Evolutionary conservation across 2,888 invertebrate genomes (phyloP), one percentile per base, ranked within the genome.

Genomic region (Cetonia aurata): DNA sequence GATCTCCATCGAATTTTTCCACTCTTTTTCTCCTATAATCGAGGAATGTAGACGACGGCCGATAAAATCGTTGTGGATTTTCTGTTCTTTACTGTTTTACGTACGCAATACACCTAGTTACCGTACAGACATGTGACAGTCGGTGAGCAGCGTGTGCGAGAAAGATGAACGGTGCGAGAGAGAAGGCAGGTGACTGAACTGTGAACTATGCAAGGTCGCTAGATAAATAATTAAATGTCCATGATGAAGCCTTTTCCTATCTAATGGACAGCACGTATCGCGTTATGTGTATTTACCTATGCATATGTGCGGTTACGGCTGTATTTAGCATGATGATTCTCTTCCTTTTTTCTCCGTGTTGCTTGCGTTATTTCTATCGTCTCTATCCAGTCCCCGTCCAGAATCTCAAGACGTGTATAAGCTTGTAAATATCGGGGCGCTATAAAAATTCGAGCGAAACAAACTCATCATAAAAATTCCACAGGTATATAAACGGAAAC

Each of bases 171-270:
- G 8, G 48, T 56, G 55, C 37, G 50, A 56, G 59, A 73, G 59
- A 69, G 48, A 69, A 60, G 46, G 67, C 67, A 71, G 69, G 75
- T 75, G 74, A 75, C 72, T 71, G 75, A 75, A 74, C 75, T 74
- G 69, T 70, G 70, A 73, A 75, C 73, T 73, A 75, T 73, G 74
- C 72, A 74, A 73, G 72, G 74, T 66, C 74, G 60, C 56, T 53
- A 59, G 69, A 65, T 67, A 73, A 73, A 68, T 67, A 72, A 62
- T 68, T 70, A 59, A 72, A 72, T 59, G 62, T 62, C 62, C 50
- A 50, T 62, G 62, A 62, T 62, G 62, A 62, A 62, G 62, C 62
- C 62, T 62, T 62, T 62, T 62, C 62, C 50, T 62, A 62, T 33
- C 37, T 62, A 62, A 62, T 62, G 62, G 25, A 50, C 62, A 62